Conservation (phyloP, 2,113 vertebrate genomes). For the Sander lucioperca region DNA sequence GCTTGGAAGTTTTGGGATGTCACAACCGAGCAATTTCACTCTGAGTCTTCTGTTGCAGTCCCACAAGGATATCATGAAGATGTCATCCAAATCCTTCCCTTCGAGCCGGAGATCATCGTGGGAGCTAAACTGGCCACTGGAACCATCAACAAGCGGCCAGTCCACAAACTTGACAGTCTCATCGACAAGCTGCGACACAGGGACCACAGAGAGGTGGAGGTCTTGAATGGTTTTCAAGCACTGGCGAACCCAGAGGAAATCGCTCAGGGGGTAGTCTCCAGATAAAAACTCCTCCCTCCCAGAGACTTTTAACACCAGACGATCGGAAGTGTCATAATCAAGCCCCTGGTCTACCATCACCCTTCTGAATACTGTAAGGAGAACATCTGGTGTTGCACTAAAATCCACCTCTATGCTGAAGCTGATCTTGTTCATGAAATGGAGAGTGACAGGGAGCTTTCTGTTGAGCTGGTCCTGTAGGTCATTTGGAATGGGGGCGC, state of each 20-base stretch:
- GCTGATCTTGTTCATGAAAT: slow-evolving; percentile 71
- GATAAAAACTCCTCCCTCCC: slow-evolving; percentile 84
- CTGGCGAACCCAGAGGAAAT: slow-evolving; percentile 83
- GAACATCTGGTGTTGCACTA: slow-evolving; percentile 56
- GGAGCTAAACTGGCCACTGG: slow-evolving; percentile 80
- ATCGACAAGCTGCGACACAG: slow-evolving; percentile 57
- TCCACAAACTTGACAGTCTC: slow-evolving; percentile 73
- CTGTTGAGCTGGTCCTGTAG: slow-evolving; percentile 56
- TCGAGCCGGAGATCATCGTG: slow-evolving; percentile 82
- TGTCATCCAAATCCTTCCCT: slow-evolving; percentile 81
- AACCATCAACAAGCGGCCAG: slow-evolving; percentile 82
- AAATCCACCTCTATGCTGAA: slow-evolving; percentile 69
- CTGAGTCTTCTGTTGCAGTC: slow-evolving; percentile 83
- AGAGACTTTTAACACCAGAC: slow-evolving; percentile 80
- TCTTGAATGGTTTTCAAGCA: slow-evolving; percentile 79
- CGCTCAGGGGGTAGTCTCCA: slow-evolving; percentile 70
- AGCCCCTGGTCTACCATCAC: slow-evolving; percentile 56
- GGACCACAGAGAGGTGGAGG: slow-evolving; percentile 79
- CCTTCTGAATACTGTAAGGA: slow-evolving; percentile 62
- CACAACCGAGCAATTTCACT: slow-evolving; percentile 85
- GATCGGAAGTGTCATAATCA: slow-evolving; percentile 27
- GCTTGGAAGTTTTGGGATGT: slow-evolving; percentile 77
- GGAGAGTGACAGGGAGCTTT: slow-evolving; percentile 70
- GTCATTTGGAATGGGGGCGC: slow-evolving; percentile 66
- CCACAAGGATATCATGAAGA: slow-evolving; percentile 85